These are phyloP conservation scores for Phycodurus eques DNA, from an alignment of 2,113 vertebrate genomes.

Conservation along the genomic window DNA sequence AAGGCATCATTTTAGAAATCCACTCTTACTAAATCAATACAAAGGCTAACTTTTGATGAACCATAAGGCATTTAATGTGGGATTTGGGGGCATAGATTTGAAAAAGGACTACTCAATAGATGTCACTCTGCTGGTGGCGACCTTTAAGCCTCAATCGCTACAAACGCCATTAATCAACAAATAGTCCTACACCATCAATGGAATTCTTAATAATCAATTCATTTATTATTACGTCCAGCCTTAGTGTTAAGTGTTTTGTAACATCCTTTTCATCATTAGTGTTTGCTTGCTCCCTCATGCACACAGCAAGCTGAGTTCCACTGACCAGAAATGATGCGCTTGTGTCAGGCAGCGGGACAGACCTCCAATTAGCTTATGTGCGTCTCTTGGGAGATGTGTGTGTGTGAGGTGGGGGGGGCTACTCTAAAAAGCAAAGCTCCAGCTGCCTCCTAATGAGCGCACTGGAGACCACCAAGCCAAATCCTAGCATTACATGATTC, in stretches of 20 bases:
- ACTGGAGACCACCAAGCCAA: constrained; percentile 60
- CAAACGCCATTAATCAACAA: not conserved
- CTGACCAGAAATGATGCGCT: constrained; percentile 40
- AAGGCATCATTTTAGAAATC: not conserved
- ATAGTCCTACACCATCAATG: constrained; percentile 3
- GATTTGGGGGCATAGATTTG: not conserved
- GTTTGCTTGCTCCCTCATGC: constrained; percentile 17
- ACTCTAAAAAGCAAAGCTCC: constrained; percentile 36
- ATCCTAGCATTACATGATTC: constrained; percentile 29
- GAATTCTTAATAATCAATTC: not conserved
- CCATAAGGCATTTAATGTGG: no score
- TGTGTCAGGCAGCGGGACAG: constrained; percentile 57
- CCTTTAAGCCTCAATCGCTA: not conserved
- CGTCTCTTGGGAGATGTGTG: constrained; percentile 43
- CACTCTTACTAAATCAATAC: not conserved
- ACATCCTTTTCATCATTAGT: constrained; percentile 12
- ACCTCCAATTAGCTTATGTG: constrained; percentile 64
- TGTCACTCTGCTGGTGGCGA: not conserved
- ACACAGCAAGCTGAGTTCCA: constrained; percentile 19
- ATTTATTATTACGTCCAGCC: not conserved
- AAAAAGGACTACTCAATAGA: no score
- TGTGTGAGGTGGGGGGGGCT: constrained; percentile 29
- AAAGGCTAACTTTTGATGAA: not conserved
- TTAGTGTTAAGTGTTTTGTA: not conserved
- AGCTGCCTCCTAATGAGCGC: constrained; percentile 68